Percentiles rank a stretch among this genome's conserved stretches.
Conservation (phyloP, 2,888 invertebrate genomes). For the Galerucella nymphaeae region DNA sequence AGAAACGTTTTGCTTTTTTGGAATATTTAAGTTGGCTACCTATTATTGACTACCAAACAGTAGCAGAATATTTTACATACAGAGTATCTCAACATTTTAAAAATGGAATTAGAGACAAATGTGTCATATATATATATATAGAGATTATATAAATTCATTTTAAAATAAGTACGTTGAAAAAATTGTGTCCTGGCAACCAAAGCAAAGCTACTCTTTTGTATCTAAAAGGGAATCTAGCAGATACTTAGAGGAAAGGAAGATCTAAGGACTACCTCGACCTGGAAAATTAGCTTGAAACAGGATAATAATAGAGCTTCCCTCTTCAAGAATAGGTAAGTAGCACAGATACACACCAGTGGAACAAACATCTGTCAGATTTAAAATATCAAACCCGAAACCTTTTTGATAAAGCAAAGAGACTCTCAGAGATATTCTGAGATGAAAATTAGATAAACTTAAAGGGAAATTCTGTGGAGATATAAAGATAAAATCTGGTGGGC, state of each 20-base stretch:
- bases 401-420: too few species aligned
- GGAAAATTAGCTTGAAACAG: not conserved
- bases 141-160: too few species aligned
- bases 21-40: not conserved
- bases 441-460: too few species aligned
- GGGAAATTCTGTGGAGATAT: too few species aligned
- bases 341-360: too few species aligned
- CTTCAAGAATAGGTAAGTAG: not conserved
- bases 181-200: too few species aligned
- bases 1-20: slow-evolving; percentile 14
- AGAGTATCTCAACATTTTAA: not conserved
- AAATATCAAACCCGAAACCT: not conserved
- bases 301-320: not conserved
- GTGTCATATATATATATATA: too few species aligned
- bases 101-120: too few species aligned
- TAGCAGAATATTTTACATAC: not conserved
- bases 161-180: too few species aligned
- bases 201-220: too few species aligned
- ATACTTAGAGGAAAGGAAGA: not conserved
- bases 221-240: not conserved
- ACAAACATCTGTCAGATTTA: not conserved
- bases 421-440: too few species aligned
- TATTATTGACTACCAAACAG: not conserved
- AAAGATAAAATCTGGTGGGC: too few species aligned
- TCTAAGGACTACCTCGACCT: not conserved